These are phyloP conservation scores for Halichoeres trimaculatus DNA, from an alignment of 2,113 vertebrate species.

Conservation along the genomic window DNA sequence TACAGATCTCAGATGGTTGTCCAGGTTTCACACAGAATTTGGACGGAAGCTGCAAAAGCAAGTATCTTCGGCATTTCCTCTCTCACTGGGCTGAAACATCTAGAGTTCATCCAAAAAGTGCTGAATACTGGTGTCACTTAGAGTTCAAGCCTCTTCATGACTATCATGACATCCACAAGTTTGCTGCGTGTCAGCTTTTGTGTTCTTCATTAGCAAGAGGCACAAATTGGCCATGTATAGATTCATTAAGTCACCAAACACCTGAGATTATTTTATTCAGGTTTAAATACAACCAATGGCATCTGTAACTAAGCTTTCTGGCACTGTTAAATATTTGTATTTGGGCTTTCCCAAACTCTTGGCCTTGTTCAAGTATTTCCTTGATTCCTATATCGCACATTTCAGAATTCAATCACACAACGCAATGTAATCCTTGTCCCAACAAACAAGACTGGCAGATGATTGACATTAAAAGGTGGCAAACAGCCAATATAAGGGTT, in stretches of 20 bases:
- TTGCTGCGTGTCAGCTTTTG: neutral
- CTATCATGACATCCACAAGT: neutral
- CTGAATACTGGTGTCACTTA: neutral
- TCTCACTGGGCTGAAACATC: neutral
- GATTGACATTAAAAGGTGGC: constrained; percentile 22
- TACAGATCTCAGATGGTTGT: constrained; percentile 22
- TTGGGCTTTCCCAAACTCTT: neutral
- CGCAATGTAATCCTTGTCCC: neutral
- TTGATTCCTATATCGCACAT: neutral
- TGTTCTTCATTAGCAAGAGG: neutral
- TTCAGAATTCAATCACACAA: neutral
- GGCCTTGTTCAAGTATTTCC: neutral
- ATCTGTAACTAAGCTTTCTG: too few relatives aligned
- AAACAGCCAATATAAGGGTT: neutral
- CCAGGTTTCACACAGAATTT: neutral
- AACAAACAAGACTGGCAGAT: constrained; percentile 14
- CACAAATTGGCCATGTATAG: too few relatives aligned
- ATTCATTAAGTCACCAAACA: neutral
- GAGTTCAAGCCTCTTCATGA: neutral
- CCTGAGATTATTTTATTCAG: too few relatives aligned
- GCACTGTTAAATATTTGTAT: too few relatives aligned
- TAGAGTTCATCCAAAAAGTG: neutral
- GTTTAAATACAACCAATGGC: too few relatives aligned
- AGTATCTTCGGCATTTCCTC: neutral
- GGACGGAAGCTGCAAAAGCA: neutral